Base-by-base conservation (phyloP, 1,140 invertebrate genomes). In the Portunus trituberculatus region DNA sequence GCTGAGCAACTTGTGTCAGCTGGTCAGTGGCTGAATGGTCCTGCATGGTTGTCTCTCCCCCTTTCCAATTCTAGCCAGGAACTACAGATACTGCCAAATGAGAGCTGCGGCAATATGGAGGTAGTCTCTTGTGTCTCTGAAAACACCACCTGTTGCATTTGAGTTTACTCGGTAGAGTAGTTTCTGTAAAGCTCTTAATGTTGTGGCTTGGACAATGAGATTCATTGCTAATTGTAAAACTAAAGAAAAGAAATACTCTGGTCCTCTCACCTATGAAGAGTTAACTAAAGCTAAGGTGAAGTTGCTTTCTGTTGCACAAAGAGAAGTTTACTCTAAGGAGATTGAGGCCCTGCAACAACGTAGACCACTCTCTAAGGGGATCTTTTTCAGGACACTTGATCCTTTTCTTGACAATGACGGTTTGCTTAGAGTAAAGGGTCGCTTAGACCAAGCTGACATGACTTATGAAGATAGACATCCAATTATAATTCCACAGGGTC, bases 281-380 rank as follows among this genome's bases (percentile, higher is more conserved):
- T 91, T 91, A 91, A 91, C n/a, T 52, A 59, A 91, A 4, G 90
- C 14, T 48, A 91, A 91, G 28, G 52, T 52, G 16, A 59, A 91
- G 46, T 12, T 91, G 48, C 25, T 91, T 52, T 25, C 14, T 91
- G 3, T 3, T 91, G 46, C 59, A 52, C 90, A 91, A 91, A 91
- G 0, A 29, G 46, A 91, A 28, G 45, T 14, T 28, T 91, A 91
- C 48, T 29, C 90, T 0, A 25, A 20, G 45, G 90, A 59, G 28
- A 59, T 91, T 29, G 48, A 14, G 46, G 52, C 16, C 25, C 10
- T 59, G 16, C 3, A 20, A 6, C 90, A 91, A 91, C 16, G 20
- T 91, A 91, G 59, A 29, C 90, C 25, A 91, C 25, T 91, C 59
- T 39, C 45, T n/a, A n/a, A 59, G 12, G 90, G 52, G 90, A 10